Evolutionary conservation across 1,140 invertebrate species (phyloP).

Genomic region (Lepidotrigona ventralis): DNA sequence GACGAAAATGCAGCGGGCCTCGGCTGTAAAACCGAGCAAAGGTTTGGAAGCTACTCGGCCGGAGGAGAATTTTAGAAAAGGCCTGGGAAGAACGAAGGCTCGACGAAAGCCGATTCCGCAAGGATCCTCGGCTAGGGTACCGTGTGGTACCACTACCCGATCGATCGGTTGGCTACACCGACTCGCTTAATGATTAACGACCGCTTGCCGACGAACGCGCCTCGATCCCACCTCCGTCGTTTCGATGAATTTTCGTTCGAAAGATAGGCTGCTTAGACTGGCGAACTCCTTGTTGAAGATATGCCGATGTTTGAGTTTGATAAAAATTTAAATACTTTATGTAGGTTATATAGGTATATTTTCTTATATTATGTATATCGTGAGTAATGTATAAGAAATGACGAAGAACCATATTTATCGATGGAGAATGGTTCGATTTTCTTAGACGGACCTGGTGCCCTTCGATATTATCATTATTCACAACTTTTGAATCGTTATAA

Average conservation of each 20-base stretch:
- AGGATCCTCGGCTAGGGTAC: background rate
- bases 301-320: background rate
- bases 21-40: background rate
- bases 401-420: no score
- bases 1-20: background rate
- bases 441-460: no score
- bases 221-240: background rate
- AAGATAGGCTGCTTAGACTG: background rate
- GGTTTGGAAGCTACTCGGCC: background rate
- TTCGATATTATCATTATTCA: no score
- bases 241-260: background rate
- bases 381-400: no score
- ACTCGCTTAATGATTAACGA: background rate
- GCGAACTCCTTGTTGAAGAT: background rate
- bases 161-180: background rate
- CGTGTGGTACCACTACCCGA: background rate
- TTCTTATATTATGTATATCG: no score
- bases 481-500: no score
- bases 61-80: conserved; percentile 1
- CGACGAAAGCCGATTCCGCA: background rate
- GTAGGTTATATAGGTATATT: no score
- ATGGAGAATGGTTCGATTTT: no score
- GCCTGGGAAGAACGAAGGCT: background rate
- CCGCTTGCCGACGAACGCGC: background rate
- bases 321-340: no score